Base-by-base conservation (phyloP, 2,888 invertebrate species). In the Fissipunctia ypsillon region DNA sequence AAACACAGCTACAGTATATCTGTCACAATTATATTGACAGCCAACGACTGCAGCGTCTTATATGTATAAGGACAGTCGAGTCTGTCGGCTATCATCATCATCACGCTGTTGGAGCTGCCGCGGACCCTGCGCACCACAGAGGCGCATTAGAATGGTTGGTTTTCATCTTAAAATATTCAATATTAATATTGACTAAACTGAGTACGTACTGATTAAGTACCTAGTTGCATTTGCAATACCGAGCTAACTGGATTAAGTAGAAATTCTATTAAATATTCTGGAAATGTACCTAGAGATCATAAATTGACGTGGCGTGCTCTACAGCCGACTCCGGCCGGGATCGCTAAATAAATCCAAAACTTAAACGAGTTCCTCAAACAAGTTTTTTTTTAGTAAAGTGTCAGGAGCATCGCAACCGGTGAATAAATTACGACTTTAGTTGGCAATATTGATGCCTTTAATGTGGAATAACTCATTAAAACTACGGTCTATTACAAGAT, bases 401-500 rank as follows among this genome's bases (percentile, higher is more conserved):
- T 87, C 88, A 81, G 67, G 48, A 83, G 69, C 88, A 86, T 74
- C 67, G 74, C 56, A 59, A 41, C 65, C 61, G 54, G 64, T 60
- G 85, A 87, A 87, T 85, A 87, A 89, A 87, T 87, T 88, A 86
- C 69, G 69, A 75, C 66, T 84, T 86, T 81, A 9, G 19, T 87
- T 80, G 76, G 57, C 64, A 70, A 78, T 78, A 83, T 81, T 65
- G 73, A 81, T 78, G 63, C 65, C 59, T 73, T 75, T 68, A 75
- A 59, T 66, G 45, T 74, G 61, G 60, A 52, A 66, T 69, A 66
- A 63, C 64, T 77, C 48, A 69, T 78, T 77, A 68, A 67, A 71
- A 66, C 54, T 59, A 31, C 38, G 22, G 19, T 57, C n/a, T 35
- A 59, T 59, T 52, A 67, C 19, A 69, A 52, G 35, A 57, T 66